Conservation (phyloP, 1,140 invertebrate species). For the Lordiphosa mommai region DNA sequence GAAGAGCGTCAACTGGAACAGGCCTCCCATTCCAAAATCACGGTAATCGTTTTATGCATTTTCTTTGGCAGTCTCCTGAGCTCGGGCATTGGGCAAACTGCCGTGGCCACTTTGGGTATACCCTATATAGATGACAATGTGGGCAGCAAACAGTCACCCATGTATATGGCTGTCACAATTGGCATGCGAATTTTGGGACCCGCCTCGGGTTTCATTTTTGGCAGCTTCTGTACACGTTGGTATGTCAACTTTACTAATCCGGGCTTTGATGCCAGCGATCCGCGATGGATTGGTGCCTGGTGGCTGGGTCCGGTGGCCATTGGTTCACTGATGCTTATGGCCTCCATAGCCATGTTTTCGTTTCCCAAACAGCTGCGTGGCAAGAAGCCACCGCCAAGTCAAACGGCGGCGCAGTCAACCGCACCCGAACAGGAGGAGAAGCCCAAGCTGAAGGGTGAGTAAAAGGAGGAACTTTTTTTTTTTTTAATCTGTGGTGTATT, state of each 20-base stretch:
- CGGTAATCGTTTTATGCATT: conserved; percentile 89
- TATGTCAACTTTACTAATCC: conserved; percentile 91
- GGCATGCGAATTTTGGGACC: conserved; percentile 94
- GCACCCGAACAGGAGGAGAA: conserved; percentile 54
- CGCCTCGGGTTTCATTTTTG: conserved; percentile 93
- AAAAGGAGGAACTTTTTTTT: too few species aligned
- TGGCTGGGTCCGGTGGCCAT: conserved; percentile 93
- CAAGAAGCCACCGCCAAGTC: conserved; percentile 37
- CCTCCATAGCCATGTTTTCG: conserved; percentile 92
- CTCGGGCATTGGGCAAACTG: conserved; percentile 95
- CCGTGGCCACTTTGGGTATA: conserved; percentile 95
- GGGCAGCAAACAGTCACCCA: conserved; percentile 93
- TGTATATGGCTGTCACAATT: conserved; percentile 96
- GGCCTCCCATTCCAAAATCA: conserved; percentile 87
- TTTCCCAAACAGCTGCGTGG: conserved; percentile 87
- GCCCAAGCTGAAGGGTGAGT: conserved; percentile 64
- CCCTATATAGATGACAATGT: conserved; percentile 97
- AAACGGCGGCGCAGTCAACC: conserved; percentile 6
- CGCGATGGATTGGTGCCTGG: conserved; percentile 95
- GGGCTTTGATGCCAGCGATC: conserved; percentile 89
- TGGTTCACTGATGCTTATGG: conserved; percentile 87
- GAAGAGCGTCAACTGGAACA: conserved; percentile 83
- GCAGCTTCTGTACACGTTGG: conserved; percentile 92
- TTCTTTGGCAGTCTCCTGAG: conserved; percentile 92
- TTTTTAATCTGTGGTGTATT: too few species aligned